Evolutionary conservation across 1,140 invertebrate genomes (phyloP).

Genomic region (Gerris buenoi): DNA sequence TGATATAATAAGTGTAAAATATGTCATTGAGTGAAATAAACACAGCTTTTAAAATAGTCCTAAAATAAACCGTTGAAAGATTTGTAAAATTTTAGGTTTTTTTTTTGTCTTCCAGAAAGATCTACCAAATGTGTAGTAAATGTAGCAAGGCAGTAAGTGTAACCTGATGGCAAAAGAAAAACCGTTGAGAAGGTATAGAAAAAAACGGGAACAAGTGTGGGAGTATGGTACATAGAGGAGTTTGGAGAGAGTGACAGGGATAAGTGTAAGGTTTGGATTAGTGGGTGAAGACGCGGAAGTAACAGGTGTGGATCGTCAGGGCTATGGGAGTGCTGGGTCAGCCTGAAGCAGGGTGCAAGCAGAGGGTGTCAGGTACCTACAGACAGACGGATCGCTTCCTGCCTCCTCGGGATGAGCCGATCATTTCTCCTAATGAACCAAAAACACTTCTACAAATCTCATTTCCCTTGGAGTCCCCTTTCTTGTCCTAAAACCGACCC

Average conservation of each 20-base stretch:
- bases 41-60: no score
- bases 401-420: background rate
- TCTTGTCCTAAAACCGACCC: background rate
- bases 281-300: background rate
- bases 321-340: background rate
- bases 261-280: background rate
- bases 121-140: no score
- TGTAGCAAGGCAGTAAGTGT: no score
- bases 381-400: background rate
- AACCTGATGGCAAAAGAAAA: no score
- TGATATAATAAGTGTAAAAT: no score
- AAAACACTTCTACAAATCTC: background rate
- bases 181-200: background rate
- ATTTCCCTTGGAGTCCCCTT: background rate
- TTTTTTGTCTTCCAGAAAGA: no score
- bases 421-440: background rate
- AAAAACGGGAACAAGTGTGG: background rate
- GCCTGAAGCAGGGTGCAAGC: background rate
- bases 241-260: background rate
- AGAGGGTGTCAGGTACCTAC: background rate
- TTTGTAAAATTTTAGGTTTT: no score
- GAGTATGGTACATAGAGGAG: background rate
- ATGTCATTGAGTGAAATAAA: no score
- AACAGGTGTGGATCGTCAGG: background rate
- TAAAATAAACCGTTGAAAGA: no score